A percentile compares a stretch with the other conserved stretches of the same genome.
Conservation (phyloP, 2,888 invertebrate genomes). For the Cylloceria caligata region DNA sequence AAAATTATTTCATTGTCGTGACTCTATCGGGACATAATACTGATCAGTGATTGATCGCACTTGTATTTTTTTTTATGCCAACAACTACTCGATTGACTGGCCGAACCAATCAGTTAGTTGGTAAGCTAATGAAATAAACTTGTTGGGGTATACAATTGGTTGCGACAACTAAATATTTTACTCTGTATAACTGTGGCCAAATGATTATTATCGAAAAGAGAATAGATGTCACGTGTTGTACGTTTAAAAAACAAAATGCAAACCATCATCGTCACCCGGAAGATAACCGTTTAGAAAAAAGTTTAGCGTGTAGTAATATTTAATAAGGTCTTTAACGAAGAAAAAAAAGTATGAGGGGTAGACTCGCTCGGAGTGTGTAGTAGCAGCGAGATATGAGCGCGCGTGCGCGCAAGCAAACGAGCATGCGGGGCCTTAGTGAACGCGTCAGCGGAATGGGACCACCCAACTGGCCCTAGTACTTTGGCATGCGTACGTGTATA, state of each 20-base stretch:
- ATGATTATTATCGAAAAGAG: not conserved
- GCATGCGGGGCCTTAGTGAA: conserved; percentile 81
- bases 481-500: conserved; percentile 76
- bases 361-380: conserved; percentile 79
- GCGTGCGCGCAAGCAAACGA: conserved; percentile 44
- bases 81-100: too few species aligned
- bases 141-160: too few species aligned
- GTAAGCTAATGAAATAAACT: too few species aligned
- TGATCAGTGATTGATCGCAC: too few species aligned
- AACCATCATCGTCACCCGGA: conserved; percentile 43
- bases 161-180: too few species aligned
- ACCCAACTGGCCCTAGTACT: conserved; percentile 81
- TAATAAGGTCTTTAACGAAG: conserved; percentile 81
- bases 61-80: too few species aligned
- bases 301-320: conserved; percentile 80
- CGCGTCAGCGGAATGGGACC: conserved; percentile 83
- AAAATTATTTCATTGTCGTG: too few species aligned
- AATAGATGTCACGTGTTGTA: not conserved
- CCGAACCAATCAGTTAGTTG: too few species aligned
- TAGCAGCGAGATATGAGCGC: conserved; percentile 74
- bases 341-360: conserved; percentile 75
- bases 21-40: too few species aligned
- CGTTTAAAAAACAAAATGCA: conserved; percentile 3
- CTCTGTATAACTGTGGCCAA: not conserved
- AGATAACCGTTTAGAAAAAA: conserved; percentile 68